A percentile compares a stretch with the other conserved stretches of the same genome.
phyloP scores from a whole-genome alignment of 2,888 invertebrate genomes.

The Patella pellucida region DNA sequence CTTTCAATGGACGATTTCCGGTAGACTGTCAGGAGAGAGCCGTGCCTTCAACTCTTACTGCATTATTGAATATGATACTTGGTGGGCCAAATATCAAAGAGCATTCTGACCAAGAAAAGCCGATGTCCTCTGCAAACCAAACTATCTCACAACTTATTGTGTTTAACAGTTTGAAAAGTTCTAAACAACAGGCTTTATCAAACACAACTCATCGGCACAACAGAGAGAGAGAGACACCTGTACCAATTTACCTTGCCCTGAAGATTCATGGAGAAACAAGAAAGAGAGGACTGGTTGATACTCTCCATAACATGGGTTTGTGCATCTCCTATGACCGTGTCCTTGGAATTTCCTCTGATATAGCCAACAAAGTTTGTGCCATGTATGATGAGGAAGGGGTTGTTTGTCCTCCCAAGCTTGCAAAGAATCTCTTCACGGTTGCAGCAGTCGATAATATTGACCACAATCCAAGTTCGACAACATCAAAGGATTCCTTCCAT shows the following conservation, averaged over 20 bases:
- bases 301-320: conserved; percentile 8
- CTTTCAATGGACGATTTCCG: not conserved
- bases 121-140: conserved; percentile 6
- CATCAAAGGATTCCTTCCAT: conserved; percentile 30
- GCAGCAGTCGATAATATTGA: conserved; percentile 34
- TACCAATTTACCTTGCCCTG: conserved; percentile 26
- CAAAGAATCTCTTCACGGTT: conserved; percentile 22
- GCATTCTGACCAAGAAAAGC: not conserved
- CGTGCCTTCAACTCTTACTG: not conserved
- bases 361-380: not conserved
- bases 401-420: conserved; percentile 21
- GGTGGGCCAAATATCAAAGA: conserved; percentile 14
- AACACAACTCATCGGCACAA: conserved; percentile 11
- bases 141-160: conserved; percentile 12
- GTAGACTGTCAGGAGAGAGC: not conserved
- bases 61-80: conserved; percentile 12
- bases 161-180: not conserved
- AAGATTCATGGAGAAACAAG: conserved; percentile 12
- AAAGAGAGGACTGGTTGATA: conserved; percentile 10
- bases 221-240: conserved; percentile 25
- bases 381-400: conserved; percentile 22
- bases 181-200: not conserved
- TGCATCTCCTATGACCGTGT: not conserved
- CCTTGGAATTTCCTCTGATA: not conserved
- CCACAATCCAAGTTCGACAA: conserved; percentile 29